Evolutionary conservation across 2,888 invertebrate genomes (phyloP).

Genomic region (Augiades crinisus): DNA sequence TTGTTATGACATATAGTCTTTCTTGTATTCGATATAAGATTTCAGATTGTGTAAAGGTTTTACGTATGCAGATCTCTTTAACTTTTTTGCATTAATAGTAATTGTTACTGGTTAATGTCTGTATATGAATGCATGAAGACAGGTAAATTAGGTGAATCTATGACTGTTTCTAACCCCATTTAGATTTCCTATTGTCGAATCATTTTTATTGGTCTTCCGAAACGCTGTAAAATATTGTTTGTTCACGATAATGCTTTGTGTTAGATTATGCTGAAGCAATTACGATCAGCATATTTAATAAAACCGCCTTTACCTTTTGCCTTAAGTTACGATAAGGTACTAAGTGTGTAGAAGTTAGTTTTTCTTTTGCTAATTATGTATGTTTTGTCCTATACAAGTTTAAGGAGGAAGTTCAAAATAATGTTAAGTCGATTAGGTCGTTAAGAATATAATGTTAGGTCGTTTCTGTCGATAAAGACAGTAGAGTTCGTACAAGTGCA

Average conservation of each 20-base stretch:
- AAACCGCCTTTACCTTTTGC: conserved; percentile 9
- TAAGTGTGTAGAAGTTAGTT: conserved; percentile 14
- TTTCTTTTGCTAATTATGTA: conserved; percentile 5
- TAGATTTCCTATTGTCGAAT: conserved; percentile 13
- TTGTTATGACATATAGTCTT: background rate
- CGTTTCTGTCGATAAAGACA: background rate
- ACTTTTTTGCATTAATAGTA: no score
- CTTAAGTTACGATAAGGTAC: conserved; percentile 7
- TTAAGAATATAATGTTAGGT: no score
- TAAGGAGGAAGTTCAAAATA: no score
- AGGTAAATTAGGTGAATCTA: conserved; percentile 23
- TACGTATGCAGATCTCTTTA: no score
- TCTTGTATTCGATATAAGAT: background rate
- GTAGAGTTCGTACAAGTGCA: conserved; percentile 1
- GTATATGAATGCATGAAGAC: conserved; percentile 16
- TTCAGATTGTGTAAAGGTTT: conserved; percentile 10
- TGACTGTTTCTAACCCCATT: conserved; percentile 25
- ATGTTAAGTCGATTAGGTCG: background rate
- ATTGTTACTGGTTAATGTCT: conserved; percentile 15
- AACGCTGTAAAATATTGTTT: conserved; percentile 13
- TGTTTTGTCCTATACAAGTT: background rate
- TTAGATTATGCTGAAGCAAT: conserved; percentile 15
- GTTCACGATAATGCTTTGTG: conserved; percentile 18
- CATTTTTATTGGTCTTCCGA: conserved; percentile 7
- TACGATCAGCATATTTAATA: conserved; percentile 9